phyloP scores from a whole-genome alignment of 2,797 vertebrate species.

The Gallirallus australis region DNA sequence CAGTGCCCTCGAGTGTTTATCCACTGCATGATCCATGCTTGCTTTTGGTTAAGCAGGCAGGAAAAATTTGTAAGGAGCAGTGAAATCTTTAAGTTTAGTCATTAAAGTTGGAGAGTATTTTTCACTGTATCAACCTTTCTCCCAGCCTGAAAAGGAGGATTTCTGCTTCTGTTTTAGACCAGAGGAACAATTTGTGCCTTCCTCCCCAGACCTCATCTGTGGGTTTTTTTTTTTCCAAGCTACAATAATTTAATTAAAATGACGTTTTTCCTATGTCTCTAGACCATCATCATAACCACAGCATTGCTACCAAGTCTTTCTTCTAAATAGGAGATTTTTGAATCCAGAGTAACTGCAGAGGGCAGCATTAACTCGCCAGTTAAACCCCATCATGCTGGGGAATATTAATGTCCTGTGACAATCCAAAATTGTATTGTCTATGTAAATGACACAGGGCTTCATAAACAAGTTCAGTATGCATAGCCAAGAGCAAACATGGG shows the following conservation, averaged over 20 bases:
- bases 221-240: not conserved
- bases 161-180: not conserved
- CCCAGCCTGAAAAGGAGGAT: not conserved
- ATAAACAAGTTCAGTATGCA: not conserved
- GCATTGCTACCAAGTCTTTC: too few species aligned
- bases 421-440: not conserved
- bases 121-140: not conserved
- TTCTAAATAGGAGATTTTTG: not conserved
- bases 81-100: not conserved
- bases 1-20: not conserved
- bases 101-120: not conserved
- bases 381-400: not conserved
- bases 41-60: not conserved
- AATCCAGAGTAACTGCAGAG: constrained; percentile 38
- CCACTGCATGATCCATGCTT: fast-evolving
- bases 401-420: not conserved
- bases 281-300: not conserved
- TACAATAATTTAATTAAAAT: not conserved
- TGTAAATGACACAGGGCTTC: not conserved
- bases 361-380: constrained; percentile 18
- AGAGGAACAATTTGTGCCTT: not conserved
- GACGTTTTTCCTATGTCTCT: not conserved
- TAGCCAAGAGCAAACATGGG: not conserved
- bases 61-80: not conserved
- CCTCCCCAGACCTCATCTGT: not conserved